phyloP scores from a whole-genome alignment of 2,888 invertebrate genomes.

The Sthenelais limicola region DNA sequence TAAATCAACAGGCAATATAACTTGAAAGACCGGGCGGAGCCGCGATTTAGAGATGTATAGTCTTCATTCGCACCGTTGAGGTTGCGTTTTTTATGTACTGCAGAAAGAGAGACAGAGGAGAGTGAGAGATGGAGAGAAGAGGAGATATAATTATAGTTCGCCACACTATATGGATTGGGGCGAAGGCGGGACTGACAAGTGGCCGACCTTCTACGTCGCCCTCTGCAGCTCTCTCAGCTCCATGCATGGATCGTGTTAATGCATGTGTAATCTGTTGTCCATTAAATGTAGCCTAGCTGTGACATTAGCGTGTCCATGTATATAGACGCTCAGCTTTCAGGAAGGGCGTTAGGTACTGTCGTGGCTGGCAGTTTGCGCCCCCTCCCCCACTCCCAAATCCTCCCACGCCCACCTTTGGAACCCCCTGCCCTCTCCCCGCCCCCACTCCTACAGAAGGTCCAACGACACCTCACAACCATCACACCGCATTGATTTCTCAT shows the following conservation, averaged over 20 bases:
- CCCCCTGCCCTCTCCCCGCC: background rate
- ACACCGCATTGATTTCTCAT: no score
- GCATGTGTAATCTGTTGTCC: conserved; percentile 3
- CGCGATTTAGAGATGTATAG: no score
- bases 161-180: no score
- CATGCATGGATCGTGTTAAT: conserved; percentile 3
- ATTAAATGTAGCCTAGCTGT: conserved; percentile 6
- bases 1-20: no score
- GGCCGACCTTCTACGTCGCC: background rate
- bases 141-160: no score
- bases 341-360: background rate
- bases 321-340: no score
- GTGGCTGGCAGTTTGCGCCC: background rate
- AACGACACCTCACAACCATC: background rate
- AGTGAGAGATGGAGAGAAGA: no score
- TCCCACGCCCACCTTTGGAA: background rate
- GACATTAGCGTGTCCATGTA: conserved; percentile 7
- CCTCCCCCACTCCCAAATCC: background rate
- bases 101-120: no score
- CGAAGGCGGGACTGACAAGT: no score
- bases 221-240: background rate
- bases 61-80: no score
- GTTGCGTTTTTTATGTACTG: no score
- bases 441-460: background rate
- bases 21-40: no score